Base-by-base conservation (phyloP, 2,888 invertebrate genomes). In the Vesta saturnalis region DNA sequence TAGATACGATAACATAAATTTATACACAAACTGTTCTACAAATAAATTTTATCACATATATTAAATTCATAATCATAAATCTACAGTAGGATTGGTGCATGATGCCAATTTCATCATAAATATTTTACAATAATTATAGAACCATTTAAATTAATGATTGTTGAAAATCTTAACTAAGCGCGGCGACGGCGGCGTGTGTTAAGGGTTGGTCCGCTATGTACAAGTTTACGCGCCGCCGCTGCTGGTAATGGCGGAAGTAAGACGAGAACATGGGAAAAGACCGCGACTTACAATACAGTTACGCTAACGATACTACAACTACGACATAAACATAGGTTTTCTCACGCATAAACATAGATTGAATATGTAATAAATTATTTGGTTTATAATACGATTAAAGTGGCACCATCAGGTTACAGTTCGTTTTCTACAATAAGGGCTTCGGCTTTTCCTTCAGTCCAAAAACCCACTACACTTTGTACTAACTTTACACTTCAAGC, bases 21-120 rank as follows among this genome's bases (percentile, higher is more conserved):
- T 82, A 82, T 81, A 80, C 81, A 83, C 81, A 82, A 39, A 81
- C 78, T 72, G 77, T 80, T 82, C 85, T 85, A 85, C 82, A 82
- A 83, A 82, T 80, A 82, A 82, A 84, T 83, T 39, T 84, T 85
- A 85, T 85, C 85, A 85, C 85, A 85, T 85, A 84, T 80, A 82
- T 77, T 75, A 74, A 76, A 78, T 79, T 77, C 75, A 77, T 76
- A 76, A 78, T 80, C 80, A 78, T 79, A 77, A 81, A 77, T 81
- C 77, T 81, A 82, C 77, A 78, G 81, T 83, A 84, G 84, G 83
- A 84, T 83, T 83, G 84, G 83, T 84, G 83, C 83, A 70, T 81
- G 80, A 81, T 81, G 81, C 80, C 82, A 79, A 77, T 80, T 79
- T 78, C 68, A 76, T 77, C 75, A 77, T 76, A 76, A 75, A 74